Base-by-base conservation (phyloP, 2,113 vertebrate species). In the Leptosomus discolor region DNA sequence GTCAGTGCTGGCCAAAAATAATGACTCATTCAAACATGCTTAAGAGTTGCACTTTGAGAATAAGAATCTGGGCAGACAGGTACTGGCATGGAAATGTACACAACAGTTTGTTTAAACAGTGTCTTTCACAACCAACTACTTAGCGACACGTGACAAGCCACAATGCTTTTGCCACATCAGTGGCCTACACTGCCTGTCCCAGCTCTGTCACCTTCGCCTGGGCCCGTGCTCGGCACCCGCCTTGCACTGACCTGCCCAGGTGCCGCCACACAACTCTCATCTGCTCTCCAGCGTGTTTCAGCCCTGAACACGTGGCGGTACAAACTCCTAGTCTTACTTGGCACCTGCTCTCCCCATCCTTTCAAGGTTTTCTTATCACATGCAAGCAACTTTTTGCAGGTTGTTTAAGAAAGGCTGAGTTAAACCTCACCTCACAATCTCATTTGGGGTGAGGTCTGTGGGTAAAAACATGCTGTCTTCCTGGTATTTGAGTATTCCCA, bases 61-160 rank as follows among this genome's bases (percentile, higher is more conserved):
- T 81, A 90, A 94, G 92, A 95, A 96, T 95, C 90, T 2, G 24
- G 95, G 82, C 88, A 34, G 92, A 85, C 95, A 83, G 92, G 96
- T 97, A 88, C 50, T 68, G 57, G 17, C 90, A 50, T 50, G 82
- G 97, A 94, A 97, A 94, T 67, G 88, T 90, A 94, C 78, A 67
- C 81, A 94, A 39, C 36, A 95, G 69, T 90, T 93, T 92, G 75
- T 93, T 95, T 92, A 93, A 96, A 96, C 85, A 93, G 70, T 83
- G 82, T 92, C 78, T 96, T 96, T 96, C 95, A 73, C 85, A 97
- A 93, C 57, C 63, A 92, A 67, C 81, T 60, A 22, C 53, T 75
- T 34, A 22, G 46, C 34, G 75, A 37, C 93, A 95, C 5, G 37
- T 96, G 91, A 78, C 80, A 70, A 86, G 58, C 77, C 56, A 48